phyloP scores from a whole-genome alignment of 2,888 invertebrate genomes.

The Kuschelorhynchus macadamiae region DNA sequence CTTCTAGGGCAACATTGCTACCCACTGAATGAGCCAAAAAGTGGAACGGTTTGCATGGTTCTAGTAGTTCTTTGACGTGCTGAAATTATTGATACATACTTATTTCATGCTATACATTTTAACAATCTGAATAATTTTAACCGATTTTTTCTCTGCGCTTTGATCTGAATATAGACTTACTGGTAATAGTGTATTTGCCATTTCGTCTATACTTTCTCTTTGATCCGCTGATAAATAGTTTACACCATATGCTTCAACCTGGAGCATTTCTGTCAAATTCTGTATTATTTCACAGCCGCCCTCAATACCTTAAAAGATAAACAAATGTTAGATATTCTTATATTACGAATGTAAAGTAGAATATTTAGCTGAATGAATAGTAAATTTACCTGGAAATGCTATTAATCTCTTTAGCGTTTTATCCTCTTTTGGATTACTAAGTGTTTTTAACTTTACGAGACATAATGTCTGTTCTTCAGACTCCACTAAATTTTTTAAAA shows the following conservation, averaged over 20 bases:
- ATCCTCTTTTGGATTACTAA: neutral
- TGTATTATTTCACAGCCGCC: constrained; percentile 74
- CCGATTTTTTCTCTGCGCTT: no score
- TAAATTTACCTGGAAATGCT: constrained; percentile 27
- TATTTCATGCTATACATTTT: no score
- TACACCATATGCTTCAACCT: constrained; percentile 71
- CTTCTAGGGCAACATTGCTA: constrained; percentile 80
- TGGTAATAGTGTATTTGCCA: constrained; percentile 65
- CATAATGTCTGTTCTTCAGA: constrained; percentile 1
- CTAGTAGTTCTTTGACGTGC: constrained; percentile 14
- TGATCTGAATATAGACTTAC: constrained; percentile 13
- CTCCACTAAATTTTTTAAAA: constrained; percentile 2
- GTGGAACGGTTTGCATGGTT: constrained; percentile 72
- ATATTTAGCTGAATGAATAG: no score
- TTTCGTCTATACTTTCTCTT: constrained; percentile 68
- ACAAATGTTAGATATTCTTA: no score
- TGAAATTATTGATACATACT: neutral
- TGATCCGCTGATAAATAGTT: constrained; percentile 71
- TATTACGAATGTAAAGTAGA: constrained; percentile 65
- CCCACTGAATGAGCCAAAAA: constrained; percentile 95
- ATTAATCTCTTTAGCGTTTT: constrained; percentile 16
- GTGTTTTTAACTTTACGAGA: constrained; percentile 9
- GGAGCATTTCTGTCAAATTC: constrained; percentile 70
- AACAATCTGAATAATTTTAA: no score
- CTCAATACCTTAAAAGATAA: constrained; percentile 76